These are phyloP conservation scores for Ornithorhynchus anatinus DNA, from an alignment of 2,113 vertebrate genomes.

Conservation along the genomic window DNA sequence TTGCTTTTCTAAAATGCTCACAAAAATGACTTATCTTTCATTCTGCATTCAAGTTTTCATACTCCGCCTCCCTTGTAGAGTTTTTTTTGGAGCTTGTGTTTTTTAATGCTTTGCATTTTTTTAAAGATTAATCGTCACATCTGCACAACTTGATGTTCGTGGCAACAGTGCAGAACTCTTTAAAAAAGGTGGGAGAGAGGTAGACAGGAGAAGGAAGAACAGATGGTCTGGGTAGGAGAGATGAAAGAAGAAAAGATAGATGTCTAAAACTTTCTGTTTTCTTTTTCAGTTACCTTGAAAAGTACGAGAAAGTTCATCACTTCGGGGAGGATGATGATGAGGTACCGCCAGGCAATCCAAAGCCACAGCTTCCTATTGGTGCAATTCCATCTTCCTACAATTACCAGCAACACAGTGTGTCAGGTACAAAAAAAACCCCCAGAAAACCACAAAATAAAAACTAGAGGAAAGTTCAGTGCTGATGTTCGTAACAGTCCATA, in stretches of 20 bases:
- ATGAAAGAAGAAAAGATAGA: slow-evolving; percentile 10
- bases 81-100: too few species aligned
- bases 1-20: too few species aligned
- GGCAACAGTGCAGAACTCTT: neutral
- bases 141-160: neutral
- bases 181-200: neutral
- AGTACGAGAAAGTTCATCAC: slow-evolving; percentile 99
- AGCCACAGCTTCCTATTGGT: slow-evolving; percentile 95
- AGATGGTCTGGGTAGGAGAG: neutral
- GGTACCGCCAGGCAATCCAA: slow-evolving; percentile 94
- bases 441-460: too few species aligned
- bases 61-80: too few species aligned
- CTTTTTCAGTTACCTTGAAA: slow-evolving; percentile 93
- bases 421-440: slow-evolving; percentile 93
- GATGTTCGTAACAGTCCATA: too few species aligned
- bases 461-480: too few species aligned
- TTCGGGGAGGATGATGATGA: slow-evolving; percentile 99
- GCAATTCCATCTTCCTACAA: slow-evolving; percentile 98
- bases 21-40: too few species aligned
- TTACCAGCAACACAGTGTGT: slow-evolving; percentile 98
- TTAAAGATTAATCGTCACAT: neutral
- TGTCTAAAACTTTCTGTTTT: slow-evolving; percentile 46
- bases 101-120: neutral
- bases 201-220: neutral
- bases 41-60: too few species aligned